Evolutionary conservation across 2,888 invertebrate genomes (phyloP).

Genomic region (Atrina japonica): DNA sequence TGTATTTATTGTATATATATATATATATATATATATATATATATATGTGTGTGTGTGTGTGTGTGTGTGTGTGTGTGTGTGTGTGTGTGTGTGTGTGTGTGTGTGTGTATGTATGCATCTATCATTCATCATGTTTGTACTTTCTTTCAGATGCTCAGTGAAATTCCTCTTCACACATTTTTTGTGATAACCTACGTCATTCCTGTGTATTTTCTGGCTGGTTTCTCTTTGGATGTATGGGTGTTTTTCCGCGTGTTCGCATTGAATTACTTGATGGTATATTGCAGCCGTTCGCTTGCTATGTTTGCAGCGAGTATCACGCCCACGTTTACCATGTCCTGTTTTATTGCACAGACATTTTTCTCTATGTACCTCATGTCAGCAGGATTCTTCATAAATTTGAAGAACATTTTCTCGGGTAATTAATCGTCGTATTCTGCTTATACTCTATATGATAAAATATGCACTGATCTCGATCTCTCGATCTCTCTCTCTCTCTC

Average conservation of each 20-base stretch:
- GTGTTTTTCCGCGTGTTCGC: slow-evolving; percentile 67
- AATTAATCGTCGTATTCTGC: too few relatives aligned
- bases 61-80: too few relatives aligned
- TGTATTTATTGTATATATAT: too few relatives aligned
- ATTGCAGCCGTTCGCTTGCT: slow-evolving; percentile 67
- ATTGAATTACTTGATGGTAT: slow-evolving; percentile 66
- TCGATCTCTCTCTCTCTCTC: too few relatives aligned
- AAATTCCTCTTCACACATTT: slow-evolving; percentile 71
- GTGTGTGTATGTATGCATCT: too few relatives aligned
- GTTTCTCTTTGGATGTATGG: slow-evolving; percentile 61
- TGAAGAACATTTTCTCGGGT: slow-evolving; percentile 73
- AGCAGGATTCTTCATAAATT: slow-evolving; percentile 73
- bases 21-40: too few relatives aligned
- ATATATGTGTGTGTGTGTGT: too few relatives aligned
- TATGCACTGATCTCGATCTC: too few relatives aligned
- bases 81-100: too few relatives aligned
- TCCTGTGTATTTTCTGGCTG: slow-evolving; percentile 72
- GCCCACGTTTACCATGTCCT: slow-evolving; percentile 70
- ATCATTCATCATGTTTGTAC: too few relatives aligned
- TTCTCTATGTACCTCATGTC: slow-evolving; percentile 72
- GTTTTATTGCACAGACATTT: slow-evolving; percentile 69
- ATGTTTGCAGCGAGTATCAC: slow-evolving; percentile 67
- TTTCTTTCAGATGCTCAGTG: slow-evolving; percentile 67
- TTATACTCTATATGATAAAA: too few relatives aligned
- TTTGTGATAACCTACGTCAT: slow-evolving; percentile 67